Percentiles rank a stretch among this genome's conserved stretches.
Evolutionary conservation across 2,888 invertebrate species (phyloP).

Genomic region (Sycophila texana): DNA sequence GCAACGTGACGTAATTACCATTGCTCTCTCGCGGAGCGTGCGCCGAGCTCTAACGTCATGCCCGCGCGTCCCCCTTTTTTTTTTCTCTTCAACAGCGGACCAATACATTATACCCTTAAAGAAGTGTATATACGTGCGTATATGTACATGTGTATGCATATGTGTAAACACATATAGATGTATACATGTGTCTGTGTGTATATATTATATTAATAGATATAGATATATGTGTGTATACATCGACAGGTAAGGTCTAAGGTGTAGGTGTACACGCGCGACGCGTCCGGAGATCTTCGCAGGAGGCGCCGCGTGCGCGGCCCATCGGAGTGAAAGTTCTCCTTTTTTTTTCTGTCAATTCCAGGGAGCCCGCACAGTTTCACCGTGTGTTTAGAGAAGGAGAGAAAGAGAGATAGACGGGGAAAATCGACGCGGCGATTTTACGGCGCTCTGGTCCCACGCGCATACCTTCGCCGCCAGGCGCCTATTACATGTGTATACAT

Average conservation of each 20-base stretch:
- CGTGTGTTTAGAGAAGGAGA: too few species aligned
- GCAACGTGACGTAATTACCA: conserved; percentile 57
- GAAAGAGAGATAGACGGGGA: too few species aligned
- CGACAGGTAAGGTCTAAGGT: too few species aligned
- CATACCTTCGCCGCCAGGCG: too few species aligned
- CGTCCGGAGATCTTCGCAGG: too few species aligned
- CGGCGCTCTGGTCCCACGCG: neutral
- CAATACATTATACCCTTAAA: too few species aligned
- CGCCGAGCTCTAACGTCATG: too few species aligned
- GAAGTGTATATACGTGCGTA: neutral
- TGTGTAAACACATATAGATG: neutral
- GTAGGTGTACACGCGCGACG: neutral
- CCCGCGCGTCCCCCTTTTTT: neutral
- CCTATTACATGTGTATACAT: neutral
- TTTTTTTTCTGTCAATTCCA: neutral
- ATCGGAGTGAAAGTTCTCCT: neutral
- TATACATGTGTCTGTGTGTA: neutral
- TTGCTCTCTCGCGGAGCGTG: conserved; percentile 28
- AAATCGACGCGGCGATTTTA: too few species aligned
- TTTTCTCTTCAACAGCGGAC: neutral
- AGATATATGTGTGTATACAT: too few species aligned
- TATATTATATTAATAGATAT: too few species aligned
- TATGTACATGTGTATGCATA: neutral
- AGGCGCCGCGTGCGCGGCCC: neutral
- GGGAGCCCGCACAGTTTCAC: too few species aligned